Evolutionary conservation across 1,140 invertebrate genomes (phyloP).

Genomic region (Aphelinus atriplicis): DNA sequence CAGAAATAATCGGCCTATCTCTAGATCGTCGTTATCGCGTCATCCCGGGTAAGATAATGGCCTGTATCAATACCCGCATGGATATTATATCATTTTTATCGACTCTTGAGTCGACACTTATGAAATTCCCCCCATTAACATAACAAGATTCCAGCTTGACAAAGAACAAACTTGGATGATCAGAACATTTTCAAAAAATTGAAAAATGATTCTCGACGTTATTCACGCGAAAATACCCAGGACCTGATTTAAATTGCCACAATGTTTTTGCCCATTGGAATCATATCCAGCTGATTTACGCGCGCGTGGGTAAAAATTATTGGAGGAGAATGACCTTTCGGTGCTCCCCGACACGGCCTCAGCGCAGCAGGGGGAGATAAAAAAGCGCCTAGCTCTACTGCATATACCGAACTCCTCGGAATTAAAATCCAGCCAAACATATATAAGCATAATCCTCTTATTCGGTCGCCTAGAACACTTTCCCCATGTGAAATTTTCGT

Average conservation of each 20-base stretch:
- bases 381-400: neutral
- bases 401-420: neutral
- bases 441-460: slow-evolving; percentile 22
- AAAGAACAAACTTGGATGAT: neutral
- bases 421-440: slow-evolving; percentile 13
- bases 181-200: slow-evolving; percentile 14
- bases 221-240: neutral
- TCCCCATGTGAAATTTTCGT: neutral
- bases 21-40: neutral
- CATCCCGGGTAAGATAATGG: too few species aligned
- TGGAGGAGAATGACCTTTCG: slow-evolving; percentile 12
- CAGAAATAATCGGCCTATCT: too few species aligned
- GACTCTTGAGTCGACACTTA: too few species aligned
- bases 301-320: neutral
- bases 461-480: neutral
- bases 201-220: too few species aligned
- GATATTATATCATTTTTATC: too few species aligned
- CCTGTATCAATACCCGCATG: too few species aligned
- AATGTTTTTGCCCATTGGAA: slow-evolving; percentile 1
- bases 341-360: neutral
- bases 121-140: too few species aligned
- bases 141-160: too few species aligned
- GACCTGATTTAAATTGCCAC: neutral
- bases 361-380: neutral
- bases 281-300: slow-evolving; percentile 2